phyloP scores from a whole-genome alignment of 1,140 invertebrate species.

The Monomorium pharaonis region DNA sequence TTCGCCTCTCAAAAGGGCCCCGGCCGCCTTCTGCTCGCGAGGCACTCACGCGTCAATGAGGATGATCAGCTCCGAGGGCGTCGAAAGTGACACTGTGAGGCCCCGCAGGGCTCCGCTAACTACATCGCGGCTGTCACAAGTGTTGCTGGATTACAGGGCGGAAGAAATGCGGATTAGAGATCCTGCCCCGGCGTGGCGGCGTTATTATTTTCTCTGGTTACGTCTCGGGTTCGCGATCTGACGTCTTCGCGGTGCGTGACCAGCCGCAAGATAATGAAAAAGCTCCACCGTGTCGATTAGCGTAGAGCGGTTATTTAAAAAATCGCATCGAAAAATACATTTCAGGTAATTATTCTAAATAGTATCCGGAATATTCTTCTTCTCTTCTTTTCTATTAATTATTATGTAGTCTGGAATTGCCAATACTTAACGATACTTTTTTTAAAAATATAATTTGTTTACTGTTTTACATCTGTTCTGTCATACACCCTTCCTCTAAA shows the following conservation, averaged over 20 bases:
- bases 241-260: not conserved
- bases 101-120: conserved; percentile 25
- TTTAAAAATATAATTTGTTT: not conserved
- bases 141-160: conserved; percentile 45
- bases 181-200: not conserved
- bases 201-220: conserved; percentile 29
- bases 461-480: not conserved
- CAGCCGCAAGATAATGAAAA: not conserved
- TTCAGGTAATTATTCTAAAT: not conserved
- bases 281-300: not conserved
- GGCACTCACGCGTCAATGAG: conserved; percentile 55
- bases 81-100: conserved; percentile 52
- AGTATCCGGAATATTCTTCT: not conserved
- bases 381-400: not conserved
- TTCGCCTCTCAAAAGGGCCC: conserved; percentile 44
- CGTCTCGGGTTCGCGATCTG: conserved; percentile 2
- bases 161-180: conserved; percentile 44
- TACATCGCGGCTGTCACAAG: conserved; percentile 41
- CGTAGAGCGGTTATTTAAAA: not conserved
- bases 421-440: not conserved
- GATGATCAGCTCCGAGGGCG: conserved; percentile 41
- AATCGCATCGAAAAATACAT: not conserved
- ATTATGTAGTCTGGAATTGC: not conserved
- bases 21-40: conserved; percentile 35
- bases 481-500: not conserved